phyloP scores from a whole-genome alignment of 2,113 vertebrate species.

The Pica pica region DNA sequence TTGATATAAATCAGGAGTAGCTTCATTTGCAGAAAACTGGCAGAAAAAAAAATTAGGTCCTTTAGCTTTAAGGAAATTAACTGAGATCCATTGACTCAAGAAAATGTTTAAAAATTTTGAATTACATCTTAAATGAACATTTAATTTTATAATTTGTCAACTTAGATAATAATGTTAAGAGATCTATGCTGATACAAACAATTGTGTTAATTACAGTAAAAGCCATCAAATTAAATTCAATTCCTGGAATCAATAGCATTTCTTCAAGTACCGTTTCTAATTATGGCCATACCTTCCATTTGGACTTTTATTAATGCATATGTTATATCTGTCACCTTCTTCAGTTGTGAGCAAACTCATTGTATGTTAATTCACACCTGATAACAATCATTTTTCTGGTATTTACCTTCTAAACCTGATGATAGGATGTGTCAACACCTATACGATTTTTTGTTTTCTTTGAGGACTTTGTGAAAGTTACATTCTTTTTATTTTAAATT shows the following conservation, averaged over 20 bases:
- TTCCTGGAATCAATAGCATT: constrained; percentile 71
- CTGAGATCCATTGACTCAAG: constrained; percentile 46
- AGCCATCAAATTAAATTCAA: constrained; percentile 73
- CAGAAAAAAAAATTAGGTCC: background rate
- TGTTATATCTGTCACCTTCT: constrained; percentile 70
- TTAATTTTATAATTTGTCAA: constrained; percentile 75
- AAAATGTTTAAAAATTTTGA: constrained; percentile 60
- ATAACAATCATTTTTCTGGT: constrained; percentile 62
- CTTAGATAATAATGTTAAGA: constrained; percentile 69
- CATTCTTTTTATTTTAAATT: background rate
- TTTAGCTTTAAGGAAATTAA: constrained; percentile 36
- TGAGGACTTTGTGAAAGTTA: background rate
- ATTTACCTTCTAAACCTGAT: constrained; percentile 54
- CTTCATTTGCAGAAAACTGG: background rate
- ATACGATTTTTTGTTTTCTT: background rate
- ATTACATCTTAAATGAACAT: constrained; percentile 66
- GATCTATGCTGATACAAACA: constrained; percentile 58
- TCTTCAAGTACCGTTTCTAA: constrained; percentile 66
- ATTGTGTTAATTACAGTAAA: constrained; percentile 74
- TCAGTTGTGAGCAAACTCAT: constrained; percentile 25
- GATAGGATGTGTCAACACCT: constrained; percentile 70
- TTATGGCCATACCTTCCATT: constrained; percentile 52
- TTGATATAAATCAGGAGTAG: background rate
- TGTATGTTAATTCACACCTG: constrained; percentile 79
- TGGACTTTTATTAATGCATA: constrained; percentile 68